These are phyloP conservation scores for Chymomyza costata DNA, from an alignment of 1,140 invertebrate species.

Conservation along the genomic window DNA sequence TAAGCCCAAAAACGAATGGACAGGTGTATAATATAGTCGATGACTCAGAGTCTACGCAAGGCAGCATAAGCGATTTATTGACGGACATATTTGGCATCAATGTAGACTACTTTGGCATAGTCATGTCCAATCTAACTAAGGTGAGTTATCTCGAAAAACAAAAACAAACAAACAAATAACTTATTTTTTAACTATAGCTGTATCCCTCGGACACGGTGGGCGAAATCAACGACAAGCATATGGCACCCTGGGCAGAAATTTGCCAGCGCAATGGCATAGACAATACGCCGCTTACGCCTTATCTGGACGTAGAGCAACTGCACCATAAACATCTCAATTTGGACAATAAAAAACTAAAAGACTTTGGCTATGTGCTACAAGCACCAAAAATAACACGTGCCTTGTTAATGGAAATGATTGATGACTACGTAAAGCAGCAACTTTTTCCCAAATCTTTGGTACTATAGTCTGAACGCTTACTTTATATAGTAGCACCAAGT, in stretches of 20 bases:
- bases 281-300: slow-evolving; percentile 91
- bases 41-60: slow-evolving; percentile 88
- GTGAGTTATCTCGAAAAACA: slow-evolving; percentile 32
- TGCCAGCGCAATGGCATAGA: slow-evolving; percentile 84
- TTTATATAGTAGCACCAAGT: slow-evolving; percentile 43
- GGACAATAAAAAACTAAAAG: slow-evolving; percentile 81
- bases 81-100: slow-evolving; percentile 90
- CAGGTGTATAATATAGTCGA: slow-evolving; percentile 91
- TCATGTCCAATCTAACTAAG: slow-evolving; percentile 86
- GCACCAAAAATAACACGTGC: slow-evolving; percentile 80
- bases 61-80: slow-evolving; percentile 85
- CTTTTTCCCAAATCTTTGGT: slow-evolving; percentile 65
- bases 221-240: slow-evolving; percentile 94
- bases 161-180: not conserved
- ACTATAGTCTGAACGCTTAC: slow-evolving; percentile 25
- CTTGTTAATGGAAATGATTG: slow-evolving; percentile 78
- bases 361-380: slow-evolving; percentile 77
- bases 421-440: slow-evolving; percentile 67
- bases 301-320: slow-evolving; percentile 87
- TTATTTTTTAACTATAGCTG: slow-evolving; percentile 32
- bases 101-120: slow-evolving; percentile 88
- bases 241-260: slow-evolving; percentile 91
- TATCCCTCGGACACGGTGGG: slow-evolving; percentile 83
- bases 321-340: slow-evolving; percentile 87
- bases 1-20: slow-evolving; percentile 74